A percentile compares a stretch with the other conserved stretches of the same genome.
Conservation (phyloP, 1,140 invertebrate species). For the Propsilocerus akamusi region DNA sequence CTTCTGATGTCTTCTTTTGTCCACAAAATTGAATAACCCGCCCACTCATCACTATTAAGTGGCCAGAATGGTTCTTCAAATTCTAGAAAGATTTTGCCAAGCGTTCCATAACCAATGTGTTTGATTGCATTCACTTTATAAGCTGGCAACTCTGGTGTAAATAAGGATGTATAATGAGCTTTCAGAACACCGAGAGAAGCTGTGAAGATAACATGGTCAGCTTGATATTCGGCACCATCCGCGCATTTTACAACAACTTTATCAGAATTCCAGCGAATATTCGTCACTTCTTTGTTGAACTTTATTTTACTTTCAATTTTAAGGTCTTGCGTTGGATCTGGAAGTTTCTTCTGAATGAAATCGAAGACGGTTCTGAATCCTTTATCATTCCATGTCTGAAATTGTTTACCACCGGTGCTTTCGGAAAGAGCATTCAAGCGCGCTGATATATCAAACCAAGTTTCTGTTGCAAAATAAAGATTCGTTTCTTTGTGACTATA, state of each 20-base stretch:
- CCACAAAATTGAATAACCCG: slow-evolving; percentile 20
- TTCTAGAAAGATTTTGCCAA: slow-evolving; percentile 68
- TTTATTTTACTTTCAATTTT: slow-evolving; percentile 17
- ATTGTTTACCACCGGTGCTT: slow-evolving; percentile 34
- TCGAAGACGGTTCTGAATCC: slow-evolving; percentile 37
- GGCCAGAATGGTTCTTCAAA: slow-evolving; percentile 62
- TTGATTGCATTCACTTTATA: slow-evolving; percentile 58
- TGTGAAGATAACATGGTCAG: slow-evolving; percentile 66
- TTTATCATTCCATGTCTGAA: slow-evolving; percentile 37
- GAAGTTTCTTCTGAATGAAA: slow-evolving; percentile 19
- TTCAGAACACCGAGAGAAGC: slow-evolving; percentile 72
- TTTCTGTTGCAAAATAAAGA: slow-evolving; percentile 34
- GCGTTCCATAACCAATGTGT: slow-evolving; percentile 50
- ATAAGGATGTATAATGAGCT: slow-evolving; percentile 48
- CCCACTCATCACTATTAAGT: slow-evolving; percentile 15
- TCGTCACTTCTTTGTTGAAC: slow-evolving; percentile 27
- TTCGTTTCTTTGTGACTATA: slow-evolving; percentile 34
- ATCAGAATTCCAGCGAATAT: slow-evolving; percentile 26
- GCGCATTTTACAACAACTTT: slow-evolving; percentile 34
- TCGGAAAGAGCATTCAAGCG: slow-evolving; percentile 31
- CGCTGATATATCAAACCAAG: slow-evolving; percentile 37
- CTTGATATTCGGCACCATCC: slow-evolving; percentile 49
- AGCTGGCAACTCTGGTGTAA: slow-evolving; percentile 50
- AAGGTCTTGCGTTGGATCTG: neutral
- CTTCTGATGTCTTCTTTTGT: slow-evolving; percentile 25